Conservation (phyloP, 2,797 vertebrate species). For the Falco berigora region DNA sequence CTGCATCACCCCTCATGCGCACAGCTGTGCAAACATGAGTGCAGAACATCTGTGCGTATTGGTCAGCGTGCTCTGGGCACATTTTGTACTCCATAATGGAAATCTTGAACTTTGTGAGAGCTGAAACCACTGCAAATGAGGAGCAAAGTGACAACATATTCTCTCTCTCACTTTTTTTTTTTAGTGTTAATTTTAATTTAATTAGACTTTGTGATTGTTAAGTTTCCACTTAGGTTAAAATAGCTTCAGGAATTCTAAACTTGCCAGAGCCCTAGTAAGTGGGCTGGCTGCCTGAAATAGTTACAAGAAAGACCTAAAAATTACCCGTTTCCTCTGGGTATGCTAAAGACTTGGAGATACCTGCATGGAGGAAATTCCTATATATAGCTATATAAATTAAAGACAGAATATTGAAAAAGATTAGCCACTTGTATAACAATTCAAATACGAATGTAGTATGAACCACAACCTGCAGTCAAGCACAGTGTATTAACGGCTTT, state of each 20-base stretch:
- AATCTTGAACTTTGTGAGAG: background rate
- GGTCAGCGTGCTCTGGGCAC: background rate
- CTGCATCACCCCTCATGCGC: rapidly evolving
- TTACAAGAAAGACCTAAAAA: background rate
- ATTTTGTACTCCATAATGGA: background rate
- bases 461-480: background rate
- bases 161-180: too few relatives aligned
- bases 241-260: background rate
- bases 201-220: background rate
- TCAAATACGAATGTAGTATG: background rate
- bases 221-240: background rate
- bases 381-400: background rate
- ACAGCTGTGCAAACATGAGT: background rate
- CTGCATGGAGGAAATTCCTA: background rate
- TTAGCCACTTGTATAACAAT: background rate
- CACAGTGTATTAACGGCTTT: background rate
- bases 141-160: background rate
- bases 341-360: background rate
- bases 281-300: background rate
- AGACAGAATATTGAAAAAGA: background rate
- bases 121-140: background rate
- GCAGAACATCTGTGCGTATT: background rate
- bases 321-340: background rate
- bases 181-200: background rate
- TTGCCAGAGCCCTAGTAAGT: background rate